Conservation (phyloP, 30 jellyfish, hydroid and myxozoan species). For the Clytia hemisphaerica region DNA sequence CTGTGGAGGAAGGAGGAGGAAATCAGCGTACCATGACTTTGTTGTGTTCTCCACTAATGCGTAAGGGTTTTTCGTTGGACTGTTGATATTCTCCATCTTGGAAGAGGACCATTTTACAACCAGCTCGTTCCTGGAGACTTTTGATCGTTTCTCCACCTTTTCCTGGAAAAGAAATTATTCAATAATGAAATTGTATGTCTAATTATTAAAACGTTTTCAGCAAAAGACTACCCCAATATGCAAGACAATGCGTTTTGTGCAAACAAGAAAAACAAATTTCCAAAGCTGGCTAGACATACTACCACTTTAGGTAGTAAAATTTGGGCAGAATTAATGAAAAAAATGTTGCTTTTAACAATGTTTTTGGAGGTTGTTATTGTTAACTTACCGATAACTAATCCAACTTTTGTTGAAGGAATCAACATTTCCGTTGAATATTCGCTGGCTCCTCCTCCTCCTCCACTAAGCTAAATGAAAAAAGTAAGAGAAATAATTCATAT, state of each 20-base stretch:
- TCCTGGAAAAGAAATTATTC: conserved; percentile 31
- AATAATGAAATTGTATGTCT: neutral
- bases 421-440: conserved; percentile 75
- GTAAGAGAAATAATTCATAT: no score
- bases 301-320: neutral
- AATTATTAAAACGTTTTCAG: no score
- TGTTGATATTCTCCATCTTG: conserved; percentile 87
- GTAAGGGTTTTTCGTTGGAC: conserved; percentile 86
- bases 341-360: neutral
- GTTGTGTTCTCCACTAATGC: conserved; percentile 86
- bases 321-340: no score
- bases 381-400: conserved; percentile 78
- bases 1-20: no score
- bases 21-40: conserved; percentile 13
- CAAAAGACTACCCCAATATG: no score
- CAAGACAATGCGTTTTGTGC: no score
- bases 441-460: conserved; percentile 50
- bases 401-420: conserved; percentile 94
- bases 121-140: conserved; percentile 96
- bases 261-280: no score
- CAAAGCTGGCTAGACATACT: neutral
- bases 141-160: conserved; percentile 96
- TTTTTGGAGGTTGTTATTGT: neutral
- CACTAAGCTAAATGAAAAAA: neutral
- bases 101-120: conserved; percentile 90